Evolutionary conservation across 2,888 invertebrate genomes (phyloP).

Genomic region (Oasisia sp.): DNA sequence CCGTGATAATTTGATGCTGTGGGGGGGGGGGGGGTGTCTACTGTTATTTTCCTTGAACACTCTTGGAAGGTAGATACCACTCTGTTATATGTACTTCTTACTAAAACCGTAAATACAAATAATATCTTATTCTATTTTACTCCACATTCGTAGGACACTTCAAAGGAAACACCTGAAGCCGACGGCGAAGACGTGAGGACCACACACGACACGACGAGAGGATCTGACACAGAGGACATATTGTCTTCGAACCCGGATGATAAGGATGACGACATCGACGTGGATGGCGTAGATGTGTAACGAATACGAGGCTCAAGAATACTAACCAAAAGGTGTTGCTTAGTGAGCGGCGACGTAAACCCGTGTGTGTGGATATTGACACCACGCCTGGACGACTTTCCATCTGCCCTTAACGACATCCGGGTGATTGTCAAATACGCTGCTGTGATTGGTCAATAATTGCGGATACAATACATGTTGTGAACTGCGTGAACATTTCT

Average conservation of each 20-base stretch:
- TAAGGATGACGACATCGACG: conserved; percentile 12
- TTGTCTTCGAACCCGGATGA: background rate
- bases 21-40: too few relatives aligned
- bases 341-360: background rate
- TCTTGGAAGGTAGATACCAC: too few relatives aligned
- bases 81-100: too few relatives aligned
- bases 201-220: background rate
- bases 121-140: background rate
- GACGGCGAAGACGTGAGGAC: background rate
- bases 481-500: background rate
- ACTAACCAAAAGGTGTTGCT: background rate
- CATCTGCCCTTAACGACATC: background rate
- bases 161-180: background rate
- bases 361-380: background rate
- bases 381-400: background rate
- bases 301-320: background rate
- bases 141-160: background rate
- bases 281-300: background rate
- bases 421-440: background rate
- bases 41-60: too few relatives aligned
- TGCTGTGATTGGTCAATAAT: background rate
- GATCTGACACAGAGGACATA: background rate
- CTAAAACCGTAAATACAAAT: background rate
- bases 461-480: background rate
- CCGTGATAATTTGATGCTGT: too few relatives aligned